phyloP scores from a whole-genome alignment of 2,888 invertebrate species.

The Ennomos erosarius region DNA sequence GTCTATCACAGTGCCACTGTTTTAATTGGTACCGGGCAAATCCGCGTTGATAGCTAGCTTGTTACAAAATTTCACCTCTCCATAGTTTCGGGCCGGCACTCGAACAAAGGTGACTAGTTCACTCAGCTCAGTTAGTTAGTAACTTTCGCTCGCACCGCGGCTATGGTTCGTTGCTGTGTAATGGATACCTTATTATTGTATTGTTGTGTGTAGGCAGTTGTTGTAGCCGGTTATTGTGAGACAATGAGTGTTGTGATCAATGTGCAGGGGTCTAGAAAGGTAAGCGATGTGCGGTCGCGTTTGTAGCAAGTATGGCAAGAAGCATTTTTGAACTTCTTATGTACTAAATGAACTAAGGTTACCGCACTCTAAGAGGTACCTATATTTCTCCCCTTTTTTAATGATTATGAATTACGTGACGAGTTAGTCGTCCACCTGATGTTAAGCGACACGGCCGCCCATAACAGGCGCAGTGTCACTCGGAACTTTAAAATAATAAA shows the following conservation, averaged over 20 bases:
- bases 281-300: neutral
- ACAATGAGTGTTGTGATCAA: conserved; percentile 21
- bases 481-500: too few species aligned
- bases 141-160: conserved; percentile 25
- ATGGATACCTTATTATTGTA: neutral
- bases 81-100: conserved; percentile 24
- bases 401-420: too few species aligned
- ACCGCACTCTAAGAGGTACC: too few species aligned
- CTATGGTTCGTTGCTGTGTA: conserved; percentile 1
- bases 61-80: conserved; percentile 25
- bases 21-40: too few species aligned
- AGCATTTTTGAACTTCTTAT: too few species aligned
- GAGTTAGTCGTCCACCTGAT: too few species aligned
- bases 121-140: neutral
- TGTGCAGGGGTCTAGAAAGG: conserved; percentile 16
- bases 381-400: too few species aligned
- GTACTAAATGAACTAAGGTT: too few species aligned
- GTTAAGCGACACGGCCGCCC: too few species aligned
- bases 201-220: conserved; percentile 1
- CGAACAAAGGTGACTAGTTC: neutral
- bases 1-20: too few species aligned
- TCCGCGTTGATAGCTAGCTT: neutral
- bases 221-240: conserved; percentile 1
- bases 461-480: too few species aligned
- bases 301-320: too few species aligned